Percentiles rank a stretch among this genome's conserved stretches.
phyloP scores from a whole-genome alignment of 2,113 vertebrate species.

The Excalfactoria chinensis region DNA sequence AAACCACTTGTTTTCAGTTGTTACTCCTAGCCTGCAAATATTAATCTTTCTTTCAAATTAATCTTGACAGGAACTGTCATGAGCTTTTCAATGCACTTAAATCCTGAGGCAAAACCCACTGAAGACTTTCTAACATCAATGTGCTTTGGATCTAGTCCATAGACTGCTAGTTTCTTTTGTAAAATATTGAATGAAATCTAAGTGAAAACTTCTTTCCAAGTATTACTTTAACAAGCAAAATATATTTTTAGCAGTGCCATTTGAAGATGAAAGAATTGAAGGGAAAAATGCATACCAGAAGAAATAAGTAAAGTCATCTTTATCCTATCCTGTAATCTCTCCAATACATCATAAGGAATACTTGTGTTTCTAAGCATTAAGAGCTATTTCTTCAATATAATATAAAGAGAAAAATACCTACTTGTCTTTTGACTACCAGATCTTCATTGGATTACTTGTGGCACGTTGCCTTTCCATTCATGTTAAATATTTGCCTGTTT shows the following conservation, averaged over 20 bases:
- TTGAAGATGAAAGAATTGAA: conserved; percentile 8
- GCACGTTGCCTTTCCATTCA: neutral
- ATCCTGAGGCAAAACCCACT: conserved; percentile 39
- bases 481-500: neutral
- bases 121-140: conserved; percentile 48
- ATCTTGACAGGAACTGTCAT: conserved; percentile 37
- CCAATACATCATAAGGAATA: neutral
- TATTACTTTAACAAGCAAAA: conserved; percentile 10
- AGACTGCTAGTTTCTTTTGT: conserved; percentile 40
- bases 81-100: conserved; percentile 18
- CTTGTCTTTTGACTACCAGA: neutral
- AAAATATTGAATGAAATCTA: conserved; percentile 48
- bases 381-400: neutral
- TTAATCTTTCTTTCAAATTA: conserved; percentile 60
- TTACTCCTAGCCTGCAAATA: conserved; percentile 28
- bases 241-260: neutral
- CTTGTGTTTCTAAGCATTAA: neutral
- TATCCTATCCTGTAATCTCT: neutral
- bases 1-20: neutral
- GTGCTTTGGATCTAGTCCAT: conserved; percentile 11
- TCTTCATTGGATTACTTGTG: neutral
- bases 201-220: conserved; percentile 30
- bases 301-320: neutral
- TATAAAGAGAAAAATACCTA: neutral
- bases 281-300: neutral